Conservation (phyloP, 2,113 vertebrate genomes). For the Baryphthengus martii region DNA sequence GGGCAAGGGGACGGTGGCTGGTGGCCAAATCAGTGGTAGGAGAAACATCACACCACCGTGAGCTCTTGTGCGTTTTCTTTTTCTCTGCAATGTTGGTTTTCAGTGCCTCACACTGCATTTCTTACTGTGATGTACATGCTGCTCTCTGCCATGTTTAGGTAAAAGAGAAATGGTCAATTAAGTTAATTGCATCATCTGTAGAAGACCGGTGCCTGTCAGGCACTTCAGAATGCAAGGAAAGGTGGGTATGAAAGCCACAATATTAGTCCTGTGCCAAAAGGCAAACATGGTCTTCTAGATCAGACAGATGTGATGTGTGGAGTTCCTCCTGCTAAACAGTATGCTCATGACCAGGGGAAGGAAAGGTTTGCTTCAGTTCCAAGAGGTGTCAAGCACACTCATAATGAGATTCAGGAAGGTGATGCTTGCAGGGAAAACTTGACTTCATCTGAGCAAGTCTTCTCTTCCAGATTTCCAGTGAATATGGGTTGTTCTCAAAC, state of each 20-base stretch:
- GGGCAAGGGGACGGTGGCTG: fast-evolving
- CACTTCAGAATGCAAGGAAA: not conserved
- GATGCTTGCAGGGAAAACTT: not conserved
- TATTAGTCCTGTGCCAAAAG: not conserved
- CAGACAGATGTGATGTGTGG: not conserved
- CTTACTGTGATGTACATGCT: not conserved
- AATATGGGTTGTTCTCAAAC: not conserved
- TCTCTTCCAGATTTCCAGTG: not conserved
- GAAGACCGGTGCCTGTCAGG: not conserved
- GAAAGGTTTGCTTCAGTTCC: not conserved
- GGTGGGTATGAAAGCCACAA: not conserved
- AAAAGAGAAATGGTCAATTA: not conserved
- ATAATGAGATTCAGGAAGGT: not conserved
- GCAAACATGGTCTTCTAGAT: not conserved
- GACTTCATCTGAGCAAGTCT: not conserved
- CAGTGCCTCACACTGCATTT: not conserved
- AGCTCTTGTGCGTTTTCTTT: fast-evolving
- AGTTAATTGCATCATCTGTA: not conserved
- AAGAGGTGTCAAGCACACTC: not conserved
- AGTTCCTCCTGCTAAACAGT: not conserved
- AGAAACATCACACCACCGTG: fast-evolving
- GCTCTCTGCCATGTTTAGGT: not conserved
- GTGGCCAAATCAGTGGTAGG: not conserved
- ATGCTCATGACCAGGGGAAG: not conserved
- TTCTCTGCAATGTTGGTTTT: not conserved